Percentiles rank a stretch among this genome's conserved stretches.
Evolutionary conservation across 2,113 vertebrate genomes (phyloP).

Genomic region (Lates calcarifer): DNA sequence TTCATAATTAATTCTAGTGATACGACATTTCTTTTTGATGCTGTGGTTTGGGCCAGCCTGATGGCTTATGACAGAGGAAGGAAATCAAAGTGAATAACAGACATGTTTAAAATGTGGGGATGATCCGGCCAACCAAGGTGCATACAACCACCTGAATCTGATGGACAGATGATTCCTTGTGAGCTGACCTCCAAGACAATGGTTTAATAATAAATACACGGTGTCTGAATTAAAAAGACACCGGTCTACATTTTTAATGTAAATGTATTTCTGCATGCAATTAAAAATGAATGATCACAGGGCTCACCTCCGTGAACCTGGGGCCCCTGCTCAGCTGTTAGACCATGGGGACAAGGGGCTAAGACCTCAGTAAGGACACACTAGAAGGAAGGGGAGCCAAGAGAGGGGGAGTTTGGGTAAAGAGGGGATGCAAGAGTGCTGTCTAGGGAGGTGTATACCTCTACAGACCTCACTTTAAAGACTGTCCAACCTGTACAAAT

Average conservation of each 20-base stretch:
- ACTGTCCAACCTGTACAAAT: slow-evolving; percentile 71
- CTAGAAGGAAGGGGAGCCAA: slow-evolving; percentile 26
- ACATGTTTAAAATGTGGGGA: slow-evolving; percentile 65
- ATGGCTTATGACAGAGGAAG: slow-evolving; percentile 65
- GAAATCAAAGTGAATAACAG: slow-evolving; percentile 81
- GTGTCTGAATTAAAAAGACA: slow-evolving; percentile 86
- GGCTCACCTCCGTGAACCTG: slow-evolving; percentile 61
- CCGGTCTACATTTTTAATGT: slow-evolving; percentile 86
- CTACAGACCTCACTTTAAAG: slow-evolving; percentile 71
- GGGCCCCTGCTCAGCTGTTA: slow-evolving; percentile 59
- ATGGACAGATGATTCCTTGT: slow-evolving; percentile 78
- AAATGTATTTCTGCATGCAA: slow-evolving; percentile 86
- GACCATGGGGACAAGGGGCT: slow-evolving; percentile 52
- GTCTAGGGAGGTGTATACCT: slow-evolving; percentile 56
- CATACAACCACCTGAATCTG: slow-evolving; percentile 60
- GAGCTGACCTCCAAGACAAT: slow-evolving; percentile 84
- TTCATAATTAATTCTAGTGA: slow-evolving; percentile 64
- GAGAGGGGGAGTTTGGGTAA: slow-evolving; percentile 14
- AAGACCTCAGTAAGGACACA: slow-evolving; percentile 39
- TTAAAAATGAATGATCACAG: slow-evolving; percentile 86
- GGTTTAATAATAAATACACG: slow-evolving; percentile 88
- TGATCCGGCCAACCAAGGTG: slow-evolving; percentile 54
- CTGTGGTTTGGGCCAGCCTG: slow-evolving; percentile 29
- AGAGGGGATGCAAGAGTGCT: slow-evolving; percentile 39
- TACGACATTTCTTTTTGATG: slow-evolving; percentile 62